Evolutionary conservation across 2,888 invertebrate genomes (phyloP), one percentile per base, ranked within the genome.

Genomic region (Muschampia plurimacula): DNA sequence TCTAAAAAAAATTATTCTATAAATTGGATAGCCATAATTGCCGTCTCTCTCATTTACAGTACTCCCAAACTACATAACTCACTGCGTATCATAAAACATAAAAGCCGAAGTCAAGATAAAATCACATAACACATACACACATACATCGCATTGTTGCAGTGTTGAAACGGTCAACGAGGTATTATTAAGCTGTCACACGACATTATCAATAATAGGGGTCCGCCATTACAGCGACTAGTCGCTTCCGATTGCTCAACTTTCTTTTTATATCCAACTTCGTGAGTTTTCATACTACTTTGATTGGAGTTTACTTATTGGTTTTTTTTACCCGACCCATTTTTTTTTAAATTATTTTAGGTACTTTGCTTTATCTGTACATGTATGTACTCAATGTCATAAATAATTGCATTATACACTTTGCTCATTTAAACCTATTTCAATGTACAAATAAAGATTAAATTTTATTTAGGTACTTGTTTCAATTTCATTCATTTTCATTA

Each of bases 161-260:
- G 72, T 67, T 59, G 59, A 67, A 67, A 67, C 72, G 72, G 55
- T 44, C 62, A 72, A 67, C 72, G 67, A 71, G 76, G 73, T 79
- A 74, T 79, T 78, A 83, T 82, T 82, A 81, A 69, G 74, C 76
- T 78, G 80, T 80, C 80, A 77, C 75, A 74, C 76, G 72, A 75
- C 77, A 75, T 70, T 76, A 74, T 74, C 75, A 78, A 75, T 77
- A 78, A 76, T 63, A 66, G 67, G 71, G 64, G 72, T 59, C 74
- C 71, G 74, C 74, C 59, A 75, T 71, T 72, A 75, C 73, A 72
- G 76, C 73, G 76, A 72, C 66, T 55, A 68, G 69, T 72, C 72
- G 67, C 72, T 72, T 67, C 67, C 69, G 69, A 69, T 73, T 74
- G 65, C 70, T 73, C 69, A 69, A 76, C 74, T 73, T 69, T 68